Base-by-base conservation (phyloP, 1,140 invertebrate species). In the Pseudomyrmex sp. region DNA sequence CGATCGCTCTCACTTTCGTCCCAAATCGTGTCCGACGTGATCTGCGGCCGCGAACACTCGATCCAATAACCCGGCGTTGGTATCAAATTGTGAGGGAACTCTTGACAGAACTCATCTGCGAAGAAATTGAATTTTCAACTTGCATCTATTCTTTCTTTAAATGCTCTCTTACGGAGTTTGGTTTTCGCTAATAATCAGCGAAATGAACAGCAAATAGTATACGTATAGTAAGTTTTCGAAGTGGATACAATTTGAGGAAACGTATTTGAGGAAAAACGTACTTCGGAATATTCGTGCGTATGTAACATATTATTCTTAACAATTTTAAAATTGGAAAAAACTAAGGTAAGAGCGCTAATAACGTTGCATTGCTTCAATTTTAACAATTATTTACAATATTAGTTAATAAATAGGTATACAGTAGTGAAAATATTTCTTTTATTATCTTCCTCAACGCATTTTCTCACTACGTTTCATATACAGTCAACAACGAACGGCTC, bases 11-110 rank as follows among this genome's bases (percentile, higher is more conserved):
- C 97, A 20, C 96, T 97, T 90, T 98, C 97, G 90, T 98, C 97
- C 97, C 97, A 98, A 73, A 98, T 97, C 23, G 96, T 97, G 91
- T 97, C 97, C 1, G 97, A 95, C 9, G 96, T 95, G 79, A 98
- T 98, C 94, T 98, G 98, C 92, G 98, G 97, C 46, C 97, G 95
- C 0, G 97, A 98, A 92, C 98, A 99, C 93, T 99, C 98, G 90
- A 99, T 98, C 98, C 98, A 99, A 94, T 99, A 99, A 46, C 98
- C 98, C 0, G 98, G 97, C 0, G 98, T 98, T 0, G 97, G 97
- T 74, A 98, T 97, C 86, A 99, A 95, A 91, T 97, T 98, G 94
- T 99, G 98, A 0, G 98, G 98, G 94, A 97, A 98, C 91, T 98
- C 97, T 91, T 98, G 96, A 92, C 98, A 99, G 92, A 98, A 97